Evolutionary conservation across 2,888 invertebrate species (phyloP).

Genomic region (Halictus ligatus): DNA sequence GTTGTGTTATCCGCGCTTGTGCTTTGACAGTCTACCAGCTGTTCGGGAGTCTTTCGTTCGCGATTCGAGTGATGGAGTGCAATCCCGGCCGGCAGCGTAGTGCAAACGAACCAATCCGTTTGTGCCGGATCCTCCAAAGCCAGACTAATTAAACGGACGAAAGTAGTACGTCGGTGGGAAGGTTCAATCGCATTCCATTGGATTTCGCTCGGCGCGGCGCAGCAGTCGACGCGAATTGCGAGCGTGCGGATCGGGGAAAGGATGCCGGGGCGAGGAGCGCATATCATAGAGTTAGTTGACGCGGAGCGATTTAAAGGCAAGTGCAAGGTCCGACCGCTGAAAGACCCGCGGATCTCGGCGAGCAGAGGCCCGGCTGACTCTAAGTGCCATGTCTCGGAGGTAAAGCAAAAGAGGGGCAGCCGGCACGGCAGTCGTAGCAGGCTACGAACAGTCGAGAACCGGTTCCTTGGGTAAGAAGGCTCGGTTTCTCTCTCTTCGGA

Average conservation of each 20-base stretch:
- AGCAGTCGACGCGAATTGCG: constrained; percentile 12
- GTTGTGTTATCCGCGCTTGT: not conserved
- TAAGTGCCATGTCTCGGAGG: constrained; percentile 72
- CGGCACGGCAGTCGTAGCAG: constrained; percentile 64
- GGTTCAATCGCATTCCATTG: constrained; percentile 39
- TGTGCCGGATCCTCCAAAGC: constrained; percentile 1
- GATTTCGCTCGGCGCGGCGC: constrained; percentile 13
- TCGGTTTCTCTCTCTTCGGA: constrained; percentile 55
- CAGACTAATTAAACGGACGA: constrained; percentile 34
- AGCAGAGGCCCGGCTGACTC: constrained; percentile 72
- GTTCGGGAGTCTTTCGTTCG: not conserved
- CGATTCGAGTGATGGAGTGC: not conserved
- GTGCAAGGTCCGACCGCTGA: constrained; percentile 70
- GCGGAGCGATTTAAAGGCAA: constrained; percentile 65
- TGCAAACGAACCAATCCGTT: not conserved
- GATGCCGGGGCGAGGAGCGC: constrained; percentile 31
- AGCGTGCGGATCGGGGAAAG: not conserved
- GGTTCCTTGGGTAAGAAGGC: constrained; percentile 78
- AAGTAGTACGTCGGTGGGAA: constrained; percentile 11
- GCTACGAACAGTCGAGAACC: constrained; percentile 77
- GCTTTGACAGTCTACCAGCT: not conserved
- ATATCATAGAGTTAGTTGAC: constrained; percentile 58
- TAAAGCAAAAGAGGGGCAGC: constrained; percentile 54
- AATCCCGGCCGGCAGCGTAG: not conserved
- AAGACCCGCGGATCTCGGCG: constrained; percentile 70